Base-by-base conservation (phyloP, 2,888 invertebrate genomes). In the Noctua fimbriata region DNA sequence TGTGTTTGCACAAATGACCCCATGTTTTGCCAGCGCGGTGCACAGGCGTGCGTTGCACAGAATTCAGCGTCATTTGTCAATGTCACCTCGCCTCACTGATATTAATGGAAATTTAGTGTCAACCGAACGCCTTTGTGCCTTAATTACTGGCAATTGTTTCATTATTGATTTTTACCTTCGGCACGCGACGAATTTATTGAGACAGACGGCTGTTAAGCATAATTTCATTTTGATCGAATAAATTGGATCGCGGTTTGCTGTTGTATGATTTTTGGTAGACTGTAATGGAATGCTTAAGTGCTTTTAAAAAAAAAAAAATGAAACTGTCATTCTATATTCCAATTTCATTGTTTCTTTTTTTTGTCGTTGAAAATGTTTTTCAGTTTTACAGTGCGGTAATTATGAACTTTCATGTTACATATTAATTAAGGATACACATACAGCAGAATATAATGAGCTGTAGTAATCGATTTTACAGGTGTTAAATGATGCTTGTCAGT, bases 21-120 rank as follows among this genome's bases (percentile, higher is more conserved):
- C 49, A 60, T 85, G 84, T 87, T 82, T 85, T 83, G 82, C 79
- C 63, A 79, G 83, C 76, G 78, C 65, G 60, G 80, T 78, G 86
- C 89, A 84, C 78, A 79, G 74, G 44, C 76, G 81, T 83, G 88
- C 88, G 88, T 84, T 90, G 86, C 89, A 87, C 83, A 85, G 93
- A 67, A n/a, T 67, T 67, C 67, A 44, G 16, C 67, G 67, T 92
- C 93, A 94, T 95, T 95, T 94, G 93, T 95, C 95, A 95, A 93
- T 88, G 95, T 95, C 95, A 88, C 86, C 87, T 89, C 88, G 88
- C 87, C 82, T 81, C 91, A 78, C 89, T 89, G 92, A 92, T 93
- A 92, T 92, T 94, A 95, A 95, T 95, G 95, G 94, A 94, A 94
- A 95, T 94, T 94, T 93, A 93, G 95, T 93, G 95, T 94, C 94